Evolutionary conservation across 2,888 invertebrate species (phyloP), one percentile per base, ranked within the genome.

Genomic region (Pyrrhosoma nymphula): DNA sequence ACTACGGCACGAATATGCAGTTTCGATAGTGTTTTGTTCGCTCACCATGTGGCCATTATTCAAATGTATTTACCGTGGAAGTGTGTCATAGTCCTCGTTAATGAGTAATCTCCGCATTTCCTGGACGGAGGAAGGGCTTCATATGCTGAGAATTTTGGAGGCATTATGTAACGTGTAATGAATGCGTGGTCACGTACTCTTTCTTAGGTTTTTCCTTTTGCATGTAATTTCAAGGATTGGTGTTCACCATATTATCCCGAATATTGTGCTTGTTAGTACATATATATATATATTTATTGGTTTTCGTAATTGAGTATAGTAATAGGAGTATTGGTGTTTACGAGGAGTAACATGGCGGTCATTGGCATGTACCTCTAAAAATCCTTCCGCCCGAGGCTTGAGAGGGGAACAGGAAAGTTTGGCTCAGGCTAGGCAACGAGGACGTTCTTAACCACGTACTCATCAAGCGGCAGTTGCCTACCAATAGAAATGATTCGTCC

Each of bases 301-400:
- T 69, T 69, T 69, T 69, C 69, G 12, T 12, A 12, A 20, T 3
- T n/a, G 26, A 69, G 69, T 1, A 26, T 23, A 35, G 39, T 20
- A 26, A 23, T 60, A 69, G 91, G 10, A 60, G 63, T 91, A 39
- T 39, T 60, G 60, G 60, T 91, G 63, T n/a, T n/a, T 69, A 69
- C n/a, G 26, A 23, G 4, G 35, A 82, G 35, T 26, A 93, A 93
- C 69, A 93, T 93, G 93, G 93, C 93, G 93, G 93, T 93, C 26
- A 82, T 20, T 93, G 60, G 47, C 60, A 39, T 63, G 91, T 60
- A n/a, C 93, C 47, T 93, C 69, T 55, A 69, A 93, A 75, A 91
- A 91, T 63, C 63, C 63, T 91, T 60, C 91, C 93, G 93, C 63
- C 63, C 47, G 60, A 26, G 56, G 56, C 12, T 63, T 12, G 91